Evolutionary conservation across 2,797 vertebrate genomes (phyloP), one percentile per base, ranked within the genome.

Genomic region (Intellagama lesueurii): DNA sequence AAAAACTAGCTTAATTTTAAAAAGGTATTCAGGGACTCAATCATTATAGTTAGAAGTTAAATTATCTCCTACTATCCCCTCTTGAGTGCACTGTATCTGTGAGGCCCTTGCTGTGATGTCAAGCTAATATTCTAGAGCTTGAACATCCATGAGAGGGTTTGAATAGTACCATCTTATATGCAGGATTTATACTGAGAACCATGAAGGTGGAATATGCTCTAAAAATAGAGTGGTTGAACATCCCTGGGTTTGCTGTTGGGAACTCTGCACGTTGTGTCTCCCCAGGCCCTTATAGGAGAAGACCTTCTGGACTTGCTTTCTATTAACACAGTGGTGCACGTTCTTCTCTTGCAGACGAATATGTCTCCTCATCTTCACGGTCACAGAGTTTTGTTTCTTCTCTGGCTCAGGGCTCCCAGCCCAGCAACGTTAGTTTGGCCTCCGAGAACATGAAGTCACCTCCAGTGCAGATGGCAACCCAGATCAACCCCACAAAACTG

Each of bases 271-370:
- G 16, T 47, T 49, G 22, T 47, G 2, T 44, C 24, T 82, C 22
- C 32, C 28, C 9, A 6, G 47, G 5, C 19, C 14, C 40, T 2
- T 40, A 47, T 4, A 12, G 32, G 49, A 60, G n/a, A 49, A 19
- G 9, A 49, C 5, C 4, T 44, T n/a, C 47, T 75, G 24, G 0
- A 7, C 1, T 26, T 66, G 30, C 40, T 19, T 64, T 35, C 44
- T 52, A 44, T 16, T 68, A 7, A 89, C 30, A 14, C 4, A 30
- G 3, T 22, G 0, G 0, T 40, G 1, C 7, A 1, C 17, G 0
- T 81, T 77, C 85, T 87, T 88, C 78, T 32, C 4, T 94, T 96
- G 76, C 97, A 99, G 98, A 99, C 16, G 98, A 99, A 93, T 99
- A 98, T 75, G 98, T 98, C 83, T 96, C 97, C 52, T 96, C 96